Evolutionary conservation across 2,797 vertebrate genomes (phyloP), one percentile per base, ranked within the genome.

Genomic region (Agapornis canus): DNA sequence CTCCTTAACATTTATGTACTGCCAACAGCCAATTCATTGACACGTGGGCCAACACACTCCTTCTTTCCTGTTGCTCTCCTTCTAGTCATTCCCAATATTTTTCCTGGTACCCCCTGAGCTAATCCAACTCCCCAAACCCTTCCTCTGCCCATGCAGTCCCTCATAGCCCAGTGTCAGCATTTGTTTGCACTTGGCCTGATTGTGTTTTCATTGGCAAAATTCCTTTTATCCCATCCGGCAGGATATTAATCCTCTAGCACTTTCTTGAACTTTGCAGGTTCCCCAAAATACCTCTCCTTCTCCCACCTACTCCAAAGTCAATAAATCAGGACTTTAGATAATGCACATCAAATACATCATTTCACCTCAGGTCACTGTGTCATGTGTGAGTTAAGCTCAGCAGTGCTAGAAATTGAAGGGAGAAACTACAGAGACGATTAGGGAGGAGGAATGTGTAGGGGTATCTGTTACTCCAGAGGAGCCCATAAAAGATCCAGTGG

Each of bases 191-290:
- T 95, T 89, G 82, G 81, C 35, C 57, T 68, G 60, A 45, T 35
- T 57, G 5, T 90, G 39, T 93, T 97, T 95, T 93, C 20, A 6
- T 92, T 96, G 94, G 95, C 89, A 94, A 81, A 80, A 66, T 68
- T 91, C 43, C 52, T 93, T 95, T 87, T 78, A 69, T 95, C 65
- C 92, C 89, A 78, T 94, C 84, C 81, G 57, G 52, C 61, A 91
- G 18, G 2, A 0, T 76, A 92, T 83, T 93, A 93, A 91, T 89
- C 56, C 29, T 93, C 39, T 69, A 88, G 47, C 0, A 0, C 42
- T 87, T 91, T 65, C 69, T 65, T 87, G 45, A 82, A 87, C 82
- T 94, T 91, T 95, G 63, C 57, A 91, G 89, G 64, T 94, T 93
- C 31, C 40, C 37, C 69, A 70, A 89, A 90, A 86, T 94, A 59